These are phyloP conservation scores for Proterorhinus semilunaris DNA, from an alignment of 2,113 vertebrate genomes.

Conservation along the genomic window DNA sequence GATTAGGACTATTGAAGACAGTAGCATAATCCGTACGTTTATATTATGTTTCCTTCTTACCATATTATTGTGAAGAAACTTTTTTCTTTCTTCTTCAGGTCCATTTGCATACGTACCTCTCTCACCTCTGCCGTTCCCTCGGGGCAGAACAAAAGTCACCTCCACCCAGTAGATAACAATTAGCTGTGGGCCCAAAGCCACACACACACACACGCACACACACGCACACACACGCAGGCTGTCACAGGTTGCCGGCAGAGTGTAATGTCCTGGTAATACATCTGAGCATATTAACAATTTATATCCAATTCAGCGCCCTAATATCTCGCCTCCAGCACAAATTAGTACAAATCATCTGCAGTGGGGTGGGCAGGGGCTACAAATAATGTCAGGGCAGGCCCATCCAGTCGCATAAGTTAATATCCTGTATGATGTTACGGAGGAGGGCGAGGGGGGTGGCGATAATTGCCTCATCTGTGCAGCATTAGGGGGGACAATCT, in stretches of 20 bases:
- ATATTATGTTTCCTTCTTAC: neutral
- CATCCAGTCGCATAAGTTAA: constrained; percentile 41
- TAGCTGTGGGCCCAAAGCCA: constrained; percentile 45
- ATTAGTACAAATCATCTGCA: constrained; percentile 58
- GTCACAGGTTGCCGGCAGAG: constrained; percentile 57
- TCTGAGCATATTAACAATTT: constrained; percentile 76
- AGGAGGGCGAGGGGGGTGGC: constrained; percentile 15
- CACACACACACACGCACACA: constrained; percentile 8
- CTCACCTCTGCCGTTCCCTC: constrained; percentile 20
- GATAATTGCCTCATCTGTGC: constrained; percentile 36
- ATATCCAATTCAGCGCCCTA: constrained; percentile 60
- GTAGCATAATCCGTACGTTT: too few species aligned
- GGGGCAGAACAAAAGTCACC: constrained; percentile 46
- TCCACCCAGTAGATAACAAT: constrained; percentile 57
- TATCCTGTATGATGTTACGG: constrained; percentile 33
- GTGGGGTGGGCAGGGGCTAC: constrained; percentile 24
- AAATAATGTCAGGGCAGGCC: constrained; percentile 43
- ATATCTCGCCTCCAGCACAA: constrained; percentile 64
- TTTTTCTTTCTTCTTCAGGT: neutral
- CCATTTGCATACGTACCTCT: neutral
- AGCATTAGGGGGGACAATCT: constrained; percentile 40
- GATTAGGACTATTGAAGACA: too few species aligned
- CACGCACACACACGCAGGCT: constrained; percentile 12
- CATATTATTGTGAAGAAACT: neutral
- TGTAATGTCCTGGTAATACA: constrained; percentile 70